Conservation (phyloP, 2,113 vertebrate genomes). For the Phalacrocorax pelagicus region DNA sequence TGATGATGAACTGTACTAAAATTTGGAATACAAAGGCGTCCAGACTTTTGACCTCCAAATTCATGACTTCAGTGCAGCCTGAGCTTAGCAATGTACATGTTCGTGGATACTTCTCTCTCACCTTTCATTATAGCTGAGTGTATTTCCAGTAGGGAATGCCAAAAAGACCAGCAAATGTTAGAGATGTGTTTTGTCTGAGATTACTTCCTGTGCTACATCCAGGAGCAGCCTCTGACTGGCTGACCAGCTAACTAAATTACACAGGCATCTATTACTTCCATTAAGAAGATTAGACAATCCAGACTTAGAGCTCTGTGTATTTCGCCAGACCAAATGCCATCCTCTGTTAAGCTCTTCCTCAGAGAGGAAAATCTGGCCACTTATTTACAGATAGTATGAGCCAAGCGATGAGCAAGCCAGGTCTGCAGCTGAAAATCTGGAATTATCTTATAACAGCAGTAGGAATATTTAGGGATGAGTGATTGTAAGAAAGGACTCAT, state of each 20-base stretch:
- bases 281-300: slow-evolving; percentile 11
- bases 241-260: not conserved
- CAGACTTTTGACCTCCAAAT: not conserved
- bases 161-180: not conserved
- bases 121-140: not conserved
- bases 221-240: not conserved
- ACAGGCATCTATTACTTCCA: not conserved
- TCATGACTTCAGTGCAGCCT: not conserved
- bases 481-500: slow-evolving; percentile 29
- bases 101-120: not conserved
- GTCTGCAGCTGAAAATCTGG: slow-evolving; percentile 56
- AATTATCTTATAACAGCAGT: slow-evolving; percentile 44
- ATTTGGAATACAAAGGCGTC: not conserved
- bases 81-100: not conserved
- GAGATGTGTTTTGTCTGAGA: slow-evolving; percentile 7
- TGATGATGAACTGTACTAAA: not conserved
- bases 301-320: not conserved
- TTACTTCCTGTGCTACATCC: not conserved
- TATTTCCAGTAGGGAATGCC: not conserved
- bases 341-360: slow-evolving; percentile 24
- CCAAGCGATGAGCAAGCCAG: slow-evolving; percentile 37
- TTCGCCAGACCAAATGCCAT: slow-evolving; percentile 53
- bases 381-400: not conserved
- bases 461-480: slow-evolving; percentile 53
- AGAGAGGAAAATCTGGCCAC: slow-evolving; percentile 37